phyloP scores from a whole-genome alignment of 2,113 vertebrate species.

The Pungitius pungitius region DNA sequence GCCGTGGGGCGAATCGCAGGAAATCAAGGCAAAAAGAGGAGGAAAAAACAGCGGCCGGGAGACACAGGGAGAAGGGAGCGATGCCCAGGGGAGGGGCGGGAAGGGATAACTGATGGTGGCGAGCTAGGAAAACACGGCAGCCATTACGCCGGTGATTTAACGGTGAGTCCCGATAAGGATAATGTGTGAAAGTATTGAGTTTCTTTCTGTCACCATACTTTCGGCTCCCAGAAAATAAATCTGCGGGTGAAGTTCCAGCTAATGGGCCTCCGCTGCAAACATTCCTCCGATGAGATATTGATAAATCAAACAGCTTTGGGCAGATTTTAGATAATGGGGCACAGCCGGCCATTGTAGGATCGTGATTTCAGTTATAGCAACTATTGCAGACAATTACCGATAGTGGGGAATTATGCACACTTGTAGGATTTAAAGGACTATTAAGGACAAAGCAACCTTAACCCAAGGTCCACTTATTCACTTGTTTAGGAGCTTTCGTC shows the following conservation, averaged over 20 bases:
- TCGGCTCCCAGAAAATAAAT: slow-evolving; percentile 53
- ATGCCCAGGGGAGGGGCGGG: slow-evolving; percentile 26
- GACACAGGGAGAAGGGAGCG: slow-evolving; percentile 11
- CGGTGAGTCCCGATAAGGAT: slow-evolving; percentile 65
- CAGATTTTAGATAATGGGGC: not conserved
- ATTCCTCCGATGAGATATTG: slow-evolving; percentile 21
- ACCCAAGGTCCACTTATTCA: not conserved
- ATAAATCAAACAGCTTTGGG: slow-evolving; percentile 8
- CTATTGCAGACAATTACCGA: not conserved
- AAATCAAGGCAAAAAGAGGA: slow-evolving; percentile 50
- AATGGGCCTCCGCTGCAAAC: slow-evolving; percentile 23
- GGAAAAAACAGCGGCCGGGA: slow-evolving; percentile 23
- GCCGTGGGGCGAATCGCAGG: slow-evolving; percentile 67
- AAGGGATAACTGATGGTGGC: slow-evolving; percentile 50
- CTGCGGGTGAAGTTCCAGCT: slow-evolving; percentile 45
- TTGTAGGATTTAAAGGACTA: not conserved
- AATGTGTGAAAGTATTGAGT: slow-evolving; percentile 64
- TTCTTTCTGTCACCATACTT: slow-evolving; percentile 45
- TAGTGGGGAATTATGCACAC: not conserved
- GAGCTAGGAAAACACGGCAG: slow-evolving; percentile 64
- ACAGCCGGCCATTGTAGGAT: not conserved
- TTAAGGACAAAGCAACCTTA: not conserved
- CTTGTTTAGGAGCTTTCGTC: not conserved
- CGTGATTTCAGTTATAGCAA: not conserved
- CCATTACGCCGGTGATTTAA: slow-evolving; percentile 62